Percentiles rank a stretch among this genome's conserved stretches.
Evolutionary conservation across 2,888 invertebrate species (phyloP).

Genomic region (Sericinus montela): DNA sequence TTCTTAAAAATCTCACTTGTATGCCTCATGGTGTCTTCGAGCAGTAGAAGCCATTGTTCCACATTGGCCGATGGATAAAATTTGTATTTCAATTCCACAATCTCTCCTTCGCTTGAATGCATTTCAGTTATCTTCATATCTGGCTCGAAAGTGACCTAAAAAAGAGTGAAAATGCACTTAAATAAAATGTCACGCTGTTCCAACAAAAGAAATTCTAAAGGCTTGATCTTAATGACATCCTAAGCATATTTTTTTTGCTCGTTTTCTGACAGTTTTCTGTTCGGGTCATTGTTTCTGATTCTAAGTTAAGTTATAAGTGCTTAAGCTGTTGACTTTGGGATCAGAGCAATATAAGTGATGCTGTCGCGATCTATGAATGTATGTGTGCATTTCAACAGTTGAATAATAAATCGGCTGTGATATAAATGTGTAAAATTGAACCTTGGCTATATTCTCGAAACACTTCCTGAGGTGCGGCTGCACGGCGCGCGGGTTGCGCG

Average conservation of each 20-base stretch:
- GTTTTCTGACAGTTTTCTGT: too few relatives aligned
- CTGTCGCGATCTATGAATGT: too few relatives aligned
- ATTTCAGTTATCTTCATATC: slow-evolving; percentile 85
- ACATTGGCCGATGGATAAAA: slow-evolving; percentile 86
- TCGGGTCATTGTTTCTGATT: too few relatives aligned
- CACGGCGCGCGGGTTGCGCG: slow-evolving; percentile 86
- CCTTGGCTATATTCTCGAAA: slow-evolving; percentile 87
- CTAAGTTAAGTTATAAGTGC: too few relatives aligned
- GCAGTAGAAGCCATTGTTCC: slow-evolving; percentile 84
- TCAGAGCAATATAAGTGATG: too few relatives aligned
- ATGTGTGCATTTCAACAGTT: too few relatives aligned
- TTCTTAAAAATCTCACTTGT: slow-evolving; percentile 70
- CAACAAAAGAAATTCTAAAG: too few relatives aligned
- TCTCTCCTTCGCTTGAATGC: slow-evolving; percentile 88
- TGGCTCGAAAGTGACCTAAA: slow-evolving; percentile 83
- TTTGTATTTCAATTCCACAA: slow-evolving; percentile 81
- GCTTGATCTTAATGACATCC: too few relatives aligned
- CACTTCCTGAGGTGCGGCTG: slow-evolving; percentile 91
- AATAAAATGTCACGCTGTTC: too few relatives aligned
- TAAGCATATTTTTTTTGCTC: too few relatives aligned
- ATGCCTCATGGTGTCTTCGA: slow-evolving; percentile 85
- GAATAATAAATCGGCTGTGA: too few relatives aligned
- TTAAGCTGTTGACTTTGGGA: too few relatives aligned
- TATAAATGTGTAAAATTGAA: slow-evolving; percentile 26
- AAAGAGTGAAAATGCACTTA: background rate